Percentiles rank a stretch among this genome's conserved stretches.
Conservation (phyloP, 1,140 invertebrate species). For the Macrostomum lignano region DNA sequence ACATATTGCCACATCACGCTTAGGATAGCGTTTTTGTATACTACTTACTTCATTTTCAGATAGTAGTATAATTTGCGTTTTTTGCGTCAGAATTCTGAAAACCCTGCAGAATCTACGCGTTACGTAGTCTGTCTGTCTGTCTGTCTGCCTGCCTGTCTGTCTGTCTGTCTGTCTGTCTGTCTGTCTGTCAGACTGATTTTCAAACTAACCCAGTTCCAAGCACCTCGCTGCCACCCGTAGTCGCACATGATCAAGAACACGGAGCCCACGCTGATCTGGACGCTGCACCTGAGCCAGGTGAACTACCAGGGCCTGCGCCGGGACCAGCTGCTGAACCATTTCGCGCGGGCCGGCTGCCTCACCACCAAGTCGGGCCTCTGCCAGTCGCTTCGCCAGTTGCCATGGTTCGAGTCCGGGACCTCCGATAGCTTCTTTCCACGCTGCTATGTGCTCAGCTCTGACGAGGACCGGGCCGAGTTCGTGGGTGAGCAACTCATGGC, state of each 20-base stretch:
- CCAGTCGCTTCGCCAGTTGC: constrained; percentile 47
- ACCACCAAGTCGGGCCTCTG: constrained; percentile 60
- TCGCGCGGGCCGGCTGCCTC: constrained; percentile 44
- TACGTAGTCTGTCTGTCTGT: too few species aligned
- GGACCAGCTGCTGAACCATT: constrained; percentile 43
- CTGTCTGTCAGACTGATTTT: too few species aligned
- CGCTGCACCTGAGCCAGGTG: constrained; percentile 46
- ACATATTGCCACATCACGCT: too few species aligned
- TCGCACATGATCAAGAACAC: constrained; percentile 26
- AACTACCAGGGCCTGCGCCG: constrained; percentile 36
- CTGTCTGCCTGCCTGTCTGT: not conserved
- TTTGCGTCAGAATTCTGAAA: too few species aligned
- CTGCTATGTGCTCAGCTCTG: constrained; percentile 39
- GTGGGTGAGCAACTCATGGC: too few species aligned
- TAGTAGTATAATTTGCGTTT: too few species aligned
- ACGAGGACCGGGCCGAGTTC: constrained; percentile 56
- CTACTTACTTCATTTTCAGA: too few species aligned
- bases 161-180: not conserved
- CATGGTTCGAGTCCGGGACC: constrained; percentile 55
- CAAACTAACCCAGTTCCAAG: too few species aligned
- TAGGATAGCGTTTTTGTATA: too few species aligned
- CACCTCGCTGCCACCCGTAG: too few species aligned
- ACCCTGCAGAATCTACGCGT: too few species aligned
- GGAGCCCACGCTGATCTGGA: constrained; percentile 55
- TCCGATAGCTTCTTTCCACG: constrained; percentile 51